Evolutionary conservation across 2,888 invertebrate species (phyloP).

Genomic region (Pantelozetes paolii): DNA sequence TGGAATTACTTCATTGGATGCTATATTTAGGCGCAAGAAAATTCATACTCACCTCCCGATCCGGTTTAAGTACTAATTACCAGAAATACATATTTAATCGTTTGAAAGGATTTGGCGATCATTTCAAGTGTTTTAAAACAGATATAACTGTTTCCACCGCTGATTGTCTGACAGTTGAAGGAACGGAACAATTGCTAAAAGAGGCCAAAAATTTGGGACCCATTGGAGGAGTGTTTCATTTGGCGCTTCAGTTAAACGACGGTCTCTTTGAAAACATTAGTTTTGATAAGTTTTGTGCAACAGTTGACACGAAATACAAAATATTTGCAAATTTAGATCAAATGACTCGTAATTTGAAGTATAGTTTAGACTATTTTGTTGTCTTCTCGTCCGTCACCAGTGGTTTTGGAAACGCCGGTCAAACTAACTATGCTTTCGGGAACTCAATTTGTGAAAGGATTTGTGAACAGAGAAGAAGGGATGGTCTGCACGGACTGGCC

Average conservation of each 20-base stretch:
- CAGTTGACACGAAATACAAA: constrained; percentile 76
- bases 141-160: constrained; percentile 64
- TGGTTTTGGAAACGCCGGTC: constrained; percentile 92
- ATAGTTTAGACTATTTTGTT: constrained; percentile 81
- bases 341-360: constrained; percentile 70
- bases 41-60: constrained; percentile 79
- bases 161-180: constrained; percentile 66
- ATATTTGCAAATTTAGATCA: constrained; percentile 76
- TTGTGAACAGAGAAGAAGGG: constrained; percentile 74
- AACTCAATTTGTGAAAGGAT: constrained; percentile 97
- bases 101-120: constrained; percentile 69
- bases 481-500: constrained; percentile 78
- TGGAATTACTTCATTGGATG: constrained; percentile 87
- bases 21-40: constrained; percentile 78
- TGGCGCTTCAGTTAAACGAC: constrained; percentile 76
- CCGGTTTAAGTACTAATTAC: constrained; percentile 85
- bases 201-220: constrained; percentile 60
- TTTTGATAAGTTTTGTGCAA: constrained; percentile 70
- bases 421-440: constrained; percentile 90
- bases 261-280: constrained; percentile 80
- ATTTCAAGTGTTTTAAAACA: constrained; percentile 62
- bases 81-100: constrained; percentile 60
- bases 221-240: constrained; percentile 84
- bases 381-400: constrained; percentile 94
- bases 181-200: constrained; percentile 65